Base-by-base conservation (phyloP, 2,113 vertebrate species). In the Oostethus manadensis region DNA sequence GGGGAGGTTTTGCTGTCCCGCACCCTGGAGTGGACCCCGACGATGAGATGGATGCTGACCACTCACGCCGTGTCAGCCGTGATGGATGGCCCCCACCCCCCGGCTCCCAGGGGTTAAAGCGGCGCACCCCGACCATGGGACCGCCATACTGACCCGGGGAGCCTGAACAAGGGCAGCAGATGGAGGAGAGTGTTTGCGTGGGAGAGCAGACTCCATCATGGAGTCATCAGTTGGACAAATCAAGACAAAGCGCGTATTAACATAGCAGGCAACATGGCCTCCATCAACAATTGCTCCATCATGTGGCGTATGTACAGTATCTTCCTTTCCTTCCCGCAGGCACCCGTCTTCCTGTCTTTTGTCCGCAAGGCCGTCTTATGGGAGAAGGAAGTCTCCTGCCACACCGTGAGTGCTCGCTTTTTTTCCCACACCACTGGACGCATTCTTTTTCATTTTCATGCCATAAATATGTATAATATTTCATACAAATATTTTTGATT, bases 1-100 rank as follows among this genome's bases (percentile, higher is more conserved):
- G 73, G 73, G 73, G 68, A 79, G 70, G 78, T 68, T 70, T 63
- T 66, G 64, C 70, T 77, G 68, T 73, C 59, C 45, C 44, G 74
- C 73, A 75, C 73, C 81, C 83, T 61, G 76, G 53, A 68, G 78
- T 81, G 81, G 80, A 66, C 48, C 29, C 29, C 60, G 10, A 59
- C 81, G 80, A 68, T 68, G 77, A 89, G 88, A 90, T 75, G 76
- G 85, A 87, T 38, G 58, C 35, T 26, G 68, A 68, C 70, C 48
- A 51, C 69, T 50, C 20, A 70, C 54, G 70, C 62, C n/a, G 67
- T 61, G 77, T 72, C 72, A 22, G 46, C 8, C 7, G 60, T 88
- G 84, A 88, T 86, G 75, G 80, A 88, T 85, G 84, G 54, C 62
- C 60, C 20, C 20, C 58, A 29, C 26, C 10, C 38, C 38, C 1